phyloP scores from a whole-genome alignment of 2,888 invertebrate genomes.

The Tupiocoris notatus region DNA sequence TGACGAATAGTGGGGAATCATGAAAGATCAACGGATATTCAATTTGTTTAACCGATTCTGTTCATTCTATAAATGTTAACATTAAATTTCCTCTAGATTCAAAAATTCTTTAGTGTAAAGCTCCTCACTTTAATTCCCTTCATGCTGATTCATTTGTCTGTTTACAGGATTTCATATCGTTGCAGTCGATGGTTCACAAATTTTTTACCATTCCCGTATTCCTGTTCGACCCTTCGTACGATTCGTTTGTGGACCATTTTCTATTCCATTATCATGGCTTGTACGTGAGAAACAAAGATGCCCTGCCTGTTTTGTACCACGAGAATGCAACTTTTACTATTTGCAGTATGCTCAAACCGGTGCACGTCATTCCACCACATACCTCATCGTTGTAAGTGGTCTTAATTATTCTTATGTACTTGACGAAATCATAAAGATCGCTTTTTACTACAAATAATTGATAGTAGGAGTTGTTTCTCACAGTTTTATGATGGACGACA shows the following conservation, averaged over 20 bases:
- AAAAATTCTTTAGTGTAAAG: too few relatives aligned
- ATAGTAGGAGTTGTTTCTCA: too few relatives aligned
- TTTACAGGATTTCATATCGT: not conserved
- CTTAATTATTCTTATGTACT: not conserved
- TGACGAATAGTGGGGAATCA: too few relatives aligned
- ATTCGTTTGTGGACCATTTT: slow-evolving; percentile 32
- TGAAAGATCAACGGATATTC: too few relatives aligned
- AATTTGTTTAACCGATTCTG: too few relatives aligned
- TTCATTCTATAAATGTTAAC: too few relatives aligned
- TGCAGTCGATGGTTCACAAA: not conserved
- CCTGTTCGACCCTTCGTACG: not conserved
- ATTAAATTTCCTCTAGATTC: too few relatives aligned
- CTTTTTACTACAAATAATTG: too few relatives aligned
- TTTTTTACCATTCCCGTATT: not conserved
- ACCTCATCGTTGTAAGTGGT: not conserved
- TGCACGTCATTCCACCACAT: not conserved
- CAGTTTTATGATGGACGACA: too few relatives aligned
- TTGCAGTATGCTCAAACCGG: not conserved
- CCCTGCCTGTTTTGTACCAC: slow-evolving; percentile 14
- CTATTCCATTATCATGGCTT: slow-evolving; percentile 12
- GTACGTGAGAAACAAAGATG: not conserved
- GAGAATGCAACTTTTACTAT: slow-evolving; percentile 12
- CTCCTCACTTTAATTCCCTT: too few relatives aligned
- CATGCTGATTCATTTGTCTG: too few relatives aligned
- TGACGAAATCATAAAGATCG: too few relatives aligned